These are phyloP conservation scores for Lycocorax pyrrhopterus DNA, from an alignment of 2,113 vertebrate genomes.

Conservation along the genomic window DNA sequence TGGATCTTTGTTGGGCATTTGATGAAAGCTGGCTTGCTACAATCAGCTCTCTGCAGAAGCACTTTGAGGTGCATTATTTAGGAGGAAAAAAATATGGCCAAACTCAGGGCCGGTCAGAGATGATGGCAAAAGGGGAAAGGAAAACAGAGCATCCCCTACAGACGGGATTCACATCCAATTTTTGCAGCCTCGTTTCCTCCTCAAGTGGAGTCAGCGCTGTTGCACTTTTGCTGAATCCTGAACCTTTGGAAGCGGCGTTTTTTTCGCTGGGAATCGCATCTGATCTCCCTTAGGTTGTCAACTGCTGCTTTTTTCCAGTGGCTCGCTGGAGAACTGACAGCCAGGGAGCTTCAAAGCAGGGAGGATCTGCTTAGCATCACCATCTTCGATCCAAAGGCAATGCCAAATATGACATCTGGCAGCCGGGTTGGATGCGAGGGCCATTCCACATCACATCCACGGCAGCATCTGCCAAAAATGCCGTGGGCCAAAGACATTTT, in stretches of 20 bases:
- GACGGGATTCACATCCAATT: not conserved
- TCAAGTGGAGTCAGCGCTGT: not conserved
- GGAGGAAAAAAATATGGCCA: not conserved
- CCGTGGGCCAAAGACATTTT: constrained; percentile 30
- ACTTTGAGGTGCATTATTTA: not conserved
- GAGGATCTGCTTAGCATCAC: constrained; percentile 54
- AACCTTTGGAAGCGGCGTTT: not conserved
- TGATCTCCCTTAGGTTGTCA: not conserved
- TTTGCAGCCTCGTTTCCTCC: not conserved
- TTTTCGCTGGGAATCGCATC: not conserved
- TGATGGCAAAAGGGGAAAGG: not conserved
- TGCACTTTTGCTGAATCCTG: not conserved
- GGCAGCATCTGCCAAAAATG: constrained; percentile 31
- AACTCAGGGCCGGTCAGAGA: not conserved
- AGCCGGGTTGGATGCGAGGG: constrained; percentile 35
- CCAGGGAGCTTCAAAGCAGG: constrained; percentile 56
- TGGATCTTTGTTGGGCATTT: not conserved
- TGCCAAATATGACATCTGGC: constrained; percentile 60
- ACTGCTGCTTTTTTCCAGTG: constrained; percentile 21
- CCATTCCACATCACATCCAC: constrained; percentile 32
- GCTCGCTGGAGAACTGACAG: constrained; percentile 28
- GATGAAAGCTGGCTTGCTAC: not conserved
- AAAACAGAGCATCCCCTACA: not conserved
- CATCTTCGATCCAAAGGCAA: constrained; percentile 15
- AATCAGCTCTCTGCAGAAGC: not conserved